Evolutionary conservation across 2,888 invertebrate genomes (phyloP), one percentile per base, ranked within the genome.

Genomic region (Leptinotarsa rubiginosa): DNA sequence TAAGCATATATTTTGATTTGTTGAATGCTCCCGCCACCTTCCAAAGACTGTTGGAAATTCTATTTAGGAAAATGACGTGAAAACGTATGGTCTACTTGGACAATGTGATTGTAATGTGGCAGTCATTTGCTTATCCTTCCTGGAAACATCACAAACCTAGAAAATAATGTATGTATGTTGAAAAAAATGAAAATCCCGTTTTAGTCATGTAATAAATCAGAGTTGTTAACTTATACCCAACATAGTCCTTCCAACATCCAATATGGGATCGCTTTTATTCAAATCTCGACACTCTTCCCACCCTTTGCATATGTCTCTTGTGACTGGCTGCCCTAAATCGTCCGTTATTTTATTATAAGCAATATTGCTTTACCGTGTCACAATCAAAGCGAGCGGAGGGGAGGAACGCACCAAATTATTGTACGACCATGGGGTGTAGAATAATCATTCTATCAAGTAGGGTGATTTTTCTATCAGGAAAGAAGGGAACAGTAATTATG

Each of bases 271-370:
- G 25, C 41, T 3, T 62, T 47, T 75, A 72, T 75, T 75, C 75
- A 75, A 75, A 75, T 75, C 72, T 64, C 65, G 69, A 74, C 70
- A 67, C 71, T 68, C 70, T 70, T 64, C 70, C 50, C 74, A 72
- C 75, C 75, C 75, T 65, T 69, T 72, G 71, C 75, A 75, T 72
- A 72, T 72, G 75, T 75, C 71, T 49, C 71, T 70, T 78, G 78
- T 83, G 82, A 84, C 84, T 84, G 84, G 84, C 84, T 84, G 83
- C 83, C 83, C 84, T 85, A 85, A 85, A 85, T 85, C 85, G 83
- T 80, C 76, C 79, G 78, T 81, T 78, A 80, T 82, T 83, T 84
- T 76, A 77, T 82, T 84, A 85, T 84, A 82, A 85, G 85, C 85
- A 82, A 85, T 86, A 85, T 86, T 84, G 83, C 85, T 85, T 85